Evolutionary conservation across 1,140 invertebrate genomes (phyloP), one percentile per base, ranked within the genome.

Genomic region (Ruditapes philippinarum): DNA sequence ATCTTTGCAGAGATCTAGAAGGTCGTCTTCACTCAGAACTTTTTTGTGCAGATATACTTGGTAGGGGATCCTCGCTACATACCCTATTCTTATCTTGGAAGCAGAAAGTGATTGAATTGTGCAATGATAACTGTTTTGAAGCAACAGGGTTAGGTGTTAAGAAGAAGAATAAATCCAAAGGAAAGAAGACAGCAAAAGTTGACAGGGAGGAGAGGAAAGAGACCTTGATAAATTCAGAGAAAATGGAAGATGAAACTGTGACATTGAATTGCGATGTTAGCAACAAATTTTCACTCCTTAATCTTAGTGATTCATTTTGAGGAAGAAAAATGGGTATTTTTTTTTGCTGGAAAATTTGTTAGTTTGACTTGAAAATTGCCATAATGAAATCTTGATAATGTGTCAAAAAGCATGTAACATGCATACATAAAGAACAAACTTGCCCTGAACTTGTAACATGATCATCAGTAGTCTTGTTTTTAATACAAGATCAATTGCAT

Each of bases 251-350:
- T 0, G 11, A 2, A 51, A 0, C 25, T 0, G 31, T 57, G 19
- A 5, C 51, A 3, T 65, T 68, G 38, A 88, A 88, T 49, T 88
- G 86, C 73, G 76, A 68, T 68, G n/a, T 88, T 33, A 81, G 74
- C 42, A 88, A 88, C 60, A 80, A 57, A 42, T 88, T 88, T 88
- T 51, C 86, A 1, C 40, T 88, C 25, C 60, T 88, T 28, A 54
- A 85, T 57, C 12, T 82, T 19, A 5, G 28, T 0, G 65, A 70
- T 40, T 70, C 33, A 25, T 5, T 22, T n/a, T 57, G 54, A 57
- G 4, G 54, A 57, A 45, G 42, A 45, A 14, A 7, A 5, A 45
- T 45, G 42, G 42, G 42, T 45, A 45, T n/a, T n/a, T n/a, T n/a
- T n/a, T n/a, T n/a, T n/a, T n/a, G n/a, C n/a, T n/a, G n/a, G n/a